phyloP scores from a whole-genome alignment of 2,797 vertebrate genomes.

The Phaenicophaeus curvirostris region DNA sequence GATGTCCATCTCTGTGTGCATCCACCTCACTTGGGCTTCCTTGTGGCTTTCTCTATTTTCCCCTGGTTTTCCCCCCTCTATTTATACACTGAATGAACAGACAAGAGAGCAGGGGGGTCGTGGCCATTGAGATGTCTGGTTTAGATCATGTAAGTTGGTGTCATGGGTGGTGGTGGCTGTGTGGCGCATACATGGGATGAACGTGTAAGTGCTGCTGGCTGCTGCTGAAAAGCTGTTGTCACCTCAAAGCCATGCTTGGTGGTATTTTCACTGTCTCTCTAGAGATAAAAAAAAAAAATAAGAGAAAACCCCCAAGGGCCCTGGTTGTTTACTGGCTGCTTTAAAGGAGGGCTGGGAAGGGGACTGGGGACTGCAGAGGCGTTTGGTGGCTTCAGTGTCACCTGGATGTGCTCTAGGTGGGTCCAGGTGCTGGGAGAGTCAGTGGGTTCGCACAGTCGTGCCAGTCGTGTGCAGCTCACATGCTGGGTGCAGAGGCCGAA shows the following conservation, averaged over 20 bases:
- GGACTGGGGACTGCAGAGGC: background rate
- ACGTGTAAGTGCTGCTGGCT: accelerated
- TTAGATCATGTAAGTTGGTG: no score
- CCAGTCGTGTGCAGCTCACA: no score
- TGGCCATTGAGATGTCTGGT: background rate
- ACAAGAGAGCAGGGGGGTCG: no score
- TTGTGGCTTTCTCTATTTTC: background rate
- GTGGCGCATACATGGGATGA: background rate
- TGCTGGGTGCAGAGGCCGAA: no score
- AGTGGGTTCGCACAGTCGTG: no score
- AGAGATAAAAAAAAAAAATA: background rate
- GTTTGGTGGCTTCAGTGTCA: background rate
- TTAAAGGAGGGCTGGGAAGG: no score
- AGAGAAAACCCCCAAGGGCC: no score
- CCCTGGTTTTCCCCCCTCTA: accelerated
- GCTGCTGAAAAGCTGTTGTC: background rate
- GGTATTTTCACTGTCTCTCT: background rate
- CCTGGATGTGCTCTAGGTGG: no score
- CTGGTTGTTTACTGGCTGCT: background rate
- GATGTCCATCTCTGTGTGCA: background rate
- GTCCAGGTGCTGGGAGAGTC: no score
- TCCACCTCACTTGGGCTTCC: background rate
- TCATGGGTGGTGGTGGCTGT: no score
- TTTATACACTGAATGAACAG: background rate
- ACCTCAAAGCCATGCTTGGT: background rate